A percentile compares a stretch with the other conserved stretches of the same genome.
Evolutionary conservation across 2,797 vertebrate species (phyloP).

Genomic region (Dicrostonyx torquatus): DNA sequence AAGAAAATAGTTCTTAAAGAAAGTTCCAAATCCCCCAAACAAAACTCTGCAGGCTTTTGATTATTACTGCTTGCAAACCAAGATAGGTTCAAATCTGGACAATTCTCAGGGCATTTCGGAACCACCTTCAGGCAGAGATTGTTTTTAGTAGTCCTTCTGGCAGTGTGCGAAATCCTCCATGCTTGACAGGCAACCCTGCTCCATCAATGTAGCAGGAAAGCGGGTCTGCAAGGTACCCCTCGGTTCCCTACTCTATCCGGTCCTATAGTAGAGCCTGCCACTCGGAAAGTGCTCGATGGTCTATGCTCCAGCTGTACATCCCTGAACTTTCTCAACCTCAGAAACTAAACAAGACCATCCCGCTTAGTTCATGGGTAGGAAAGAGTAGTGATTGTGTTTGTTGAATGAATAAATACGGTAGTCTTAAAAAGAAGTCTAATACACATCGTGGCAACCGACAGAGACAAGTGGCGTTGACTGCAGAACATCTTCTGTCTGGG

Average conservation of each 20-base stretch:
- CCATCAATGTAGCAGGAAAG: background rate
- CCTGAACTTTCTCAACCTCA: background rate
- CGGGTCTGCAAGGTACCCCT: background rate
- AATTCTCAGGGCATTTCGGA: background rate
- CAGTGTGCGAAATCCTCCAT: background rate
- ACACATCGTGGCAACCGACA: background rate
- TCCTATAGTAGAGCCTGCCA: background rate
- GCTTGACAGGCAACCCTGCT: background rate
- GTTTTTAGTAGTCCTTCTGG: background rate
- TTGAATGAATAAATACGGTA: constrained; percentile 51
- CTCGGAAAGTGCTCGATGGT: background rate
- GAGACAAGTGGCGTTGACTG: background rate
- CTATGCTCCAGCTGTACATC: background rate
- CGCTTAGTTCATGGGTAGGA: background rate
- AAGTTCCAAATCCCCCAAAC: background rate
- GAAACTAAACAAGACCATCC: background rate
- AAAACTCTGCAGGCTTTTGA: background rate
- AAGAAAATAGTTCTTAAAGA: background rate
- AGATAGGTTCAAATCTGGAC: background rate
- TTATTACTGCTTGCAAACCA: background rate
- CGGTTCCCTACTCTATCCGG: background rate
- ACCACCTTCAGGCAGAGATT: background rate
- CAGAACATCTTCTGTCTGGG: background rate
- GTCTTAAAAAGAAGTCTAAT: constrained; percentile 1
- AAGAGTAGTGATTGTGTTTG: background rate